phyloP scores from a whole-genome alignment of 2,113 vertebrate species.

The Lipophrys pholis region DNA sequence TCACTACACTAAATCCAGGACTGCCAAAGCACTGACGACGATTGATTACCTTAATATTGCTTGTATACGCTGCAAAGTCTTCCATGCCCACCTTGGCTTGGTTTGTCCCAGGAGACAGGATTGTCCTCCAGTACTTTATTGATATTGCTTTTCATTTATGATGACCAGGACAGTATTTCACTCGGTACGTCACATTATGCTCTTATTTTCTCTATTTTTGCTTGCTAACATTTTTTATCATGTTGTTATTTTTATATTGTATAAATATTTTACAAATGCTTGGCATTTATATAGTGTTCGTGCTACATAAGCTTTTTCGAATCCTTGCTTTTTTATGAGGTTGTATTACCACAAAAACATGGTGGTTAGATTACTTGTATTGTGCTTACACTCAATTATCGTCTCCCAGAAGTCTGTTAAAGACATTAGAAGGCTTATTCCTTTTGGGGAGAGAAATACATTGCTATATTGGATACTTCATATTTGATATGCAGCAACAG shows the following conservation, averaged over 20 bases:
- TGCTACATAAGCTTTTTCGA: constrained; percentile 14
- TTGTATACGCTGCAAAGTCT: constrained; percentile 68
- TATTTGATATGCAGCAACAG: not conserved
- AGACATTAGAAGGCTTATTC: constrained; percentile 18
- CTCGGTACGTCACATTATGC: constrained; percentile 25
- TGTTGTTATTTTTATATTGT: constrained; percentile 30
- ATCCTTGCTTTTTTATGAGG: constrained; percentile 25
- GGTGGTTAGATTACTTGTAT: constrained; percentile 39
- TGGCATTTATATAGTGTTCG: not conserved
- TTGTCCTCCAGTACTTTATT: constrained; percentile 66
- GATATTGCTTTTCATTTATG: constrained; percentile 73
- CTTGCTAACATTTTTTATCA: constrained; percentile 17
- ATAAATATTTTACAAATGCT: constrained; percentile 1
- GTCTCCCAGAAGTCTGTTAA: constrained; percentile 27
- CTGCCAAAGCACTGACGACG: constrained; percentile 78
- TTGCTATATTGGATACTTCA: not conserved
- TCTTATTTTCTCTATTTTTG: constrained; percentile 50
- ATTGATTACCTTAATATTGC: constrained; percentile 84
- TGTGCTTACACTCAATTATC: constrained; percentile 23
- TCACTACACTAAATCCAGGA: constrained; percentile 78
- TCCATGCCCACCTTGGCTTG: constrained; percentile 48
- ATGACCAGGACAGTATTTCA: constrained; percentile 58
- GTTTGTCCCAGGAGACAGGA: constrained; percentile 59
- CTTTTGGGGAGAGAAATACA: not conserved
- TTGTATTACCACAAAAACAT: constrained; percentile 12